Base-by-base conservation (phyloP, 1,140 invertebrate genomes). In the Cotesia glomerata region DNA sequence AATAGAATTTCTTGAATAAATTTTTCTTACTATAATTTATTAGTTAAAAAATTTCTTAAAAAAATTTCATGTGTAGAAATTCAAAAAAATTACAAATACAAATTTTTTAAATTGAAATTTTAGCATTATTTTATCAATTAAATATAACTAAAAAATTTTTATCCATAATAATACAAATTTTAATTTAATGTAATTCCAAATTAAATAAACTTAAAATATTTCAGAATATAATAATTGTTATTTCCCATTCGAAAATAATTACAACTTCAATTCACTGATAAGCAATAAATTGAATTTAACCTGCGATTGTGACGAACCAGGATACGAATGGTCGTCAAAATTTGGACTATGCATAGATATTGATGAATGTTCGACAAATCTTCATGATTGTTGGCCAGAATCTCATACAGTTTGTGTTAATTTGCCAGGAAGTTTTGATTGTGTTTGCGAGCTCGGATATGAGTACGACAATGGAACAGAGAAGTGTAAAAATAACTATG, bases 321-420 rank as follows among this genome's bases (percentile, higher is more conserved):
- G 91, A 0, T 89, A 88, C 79, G 80, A 83, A 68, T 92, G 90
- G 90, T 89, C 85, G 62, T 89, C 89, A 2, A 78, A 85, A 66
- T 91, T 88, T 75, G 89, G 90, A 11, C 82, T 90, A 36, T 91
- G 91, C 79, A 79, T 91, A 8, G 91, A 92, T 81, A 79, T 89
- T n/a, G 88, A 92, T 77, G 91, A 92, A 80, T 92, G 91, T 78
- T 68, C 75, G 0, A 78, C 70, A 9, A 80, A 77, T 8, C 67
- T 66, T 8, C 82, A 90, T 69, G 80, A 79, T 63, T 91, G 91
- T 77, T 74, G 85, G n/a, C 54, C 66, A 1, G 68, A 77, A 2
- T 73, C 75, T 1, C 77, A 80, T 0, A 79, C 91, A 78, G 81
- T 78, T 61, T 92, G 91, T 76, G 51, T 91, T n/a, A 92, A 92